Evolutionary conservation across 1,140 invertebrate genomes (phyloP).

Genomic region (Muscidifurax raptorellus): DNA sequence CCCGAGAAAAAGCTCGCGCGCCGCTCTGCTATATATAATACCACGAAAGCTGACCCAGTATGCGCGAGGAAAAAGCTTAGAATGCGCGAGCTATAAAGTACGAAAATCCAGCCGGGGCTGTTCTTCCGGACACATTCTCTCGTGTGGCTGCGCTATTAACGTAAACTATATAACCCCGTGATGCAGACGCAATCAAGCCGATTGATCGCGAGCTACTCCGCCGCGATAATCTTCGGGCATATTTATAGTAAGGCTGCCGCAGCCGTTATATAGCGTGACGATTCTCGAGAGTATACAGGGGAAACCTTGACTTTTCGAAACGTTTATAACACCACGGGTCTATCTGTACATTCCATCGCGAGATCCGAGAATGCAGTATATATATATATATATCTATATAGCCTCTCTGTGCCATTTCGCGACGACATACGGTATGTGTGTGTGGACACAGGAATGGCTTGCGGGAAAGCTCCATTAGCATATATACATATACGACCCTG

Average conservation of each 20-base stretch:
- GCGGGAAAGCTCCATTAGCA: conserved; percentile 37
- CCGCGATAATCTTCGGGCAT: not conserved
- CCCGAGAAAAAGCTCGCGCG: no score
- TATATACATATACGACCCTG: not conserved
- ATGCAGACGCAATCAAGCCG: not conserved
- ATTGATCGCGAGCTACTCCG: not conserved
- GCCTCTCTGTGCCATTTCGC: no score
- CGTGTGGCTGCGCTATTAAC: not conserved
- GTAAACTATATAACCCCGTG: not conserved
- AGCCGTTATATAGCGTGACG: not conserved
- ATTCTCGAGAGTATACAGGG: not conserved
- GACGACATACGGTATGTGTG: not conserved
- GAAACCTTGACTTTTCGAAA: not conserved
- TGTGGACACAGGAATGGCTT: conserved; percentile 22
- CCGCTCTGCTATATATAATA: no score
- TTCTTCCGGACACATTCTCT: not conserved
- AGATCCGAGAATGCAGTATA: not conserved
- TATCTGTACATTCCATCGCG: not conserved
- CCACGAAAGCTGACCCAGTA: not conserved
- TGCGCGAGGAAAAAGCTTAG: not conserved
- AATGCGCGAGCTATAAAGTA: not conserved
- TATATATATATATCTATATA: no score
- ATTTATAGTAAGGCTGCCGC: not conserved
- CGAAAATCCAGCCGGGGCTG: not conserved
- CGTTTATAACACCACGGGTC: not conserved